These are phyloP conservation scores for Solenodon paradoxus DNA, from an alignment of 2,113 vertebrate genomes.

Conservation along the genomic window DNA sequence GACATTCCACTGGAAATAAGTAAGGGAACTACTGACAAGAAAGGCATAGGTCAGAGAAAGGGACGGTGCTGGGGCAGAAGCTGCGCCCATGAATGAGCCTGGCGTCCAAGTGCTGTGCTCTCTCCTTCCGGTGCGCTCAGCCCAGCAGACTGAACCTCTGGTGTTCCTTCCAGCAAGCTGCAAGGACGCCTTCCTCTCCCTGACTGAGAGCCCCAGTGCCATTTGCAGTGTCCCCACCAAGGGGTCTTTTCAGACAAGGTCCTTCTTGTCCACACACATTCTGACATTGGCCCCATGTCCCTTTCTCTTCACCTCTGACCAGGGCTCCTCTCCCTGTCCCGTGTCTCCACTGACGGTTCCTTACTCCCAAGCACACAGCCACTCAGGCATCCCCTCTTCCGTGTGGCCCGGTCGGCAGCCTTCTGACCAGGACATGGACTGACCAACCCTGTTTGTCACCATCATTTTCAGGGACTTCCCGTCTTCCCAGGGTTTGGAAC, in stretches of 20 bases:
- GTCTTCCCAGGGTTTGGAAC: neutral
- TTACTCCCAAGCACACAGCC: neutral
- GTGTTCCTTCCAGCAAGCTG: neutral
- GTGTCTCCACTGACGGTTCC: neutral
- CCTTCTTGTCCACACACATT: neutral
- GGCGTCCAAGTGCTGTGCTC: constrained; percentile 63
- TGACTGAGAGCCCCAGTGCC: neutral
- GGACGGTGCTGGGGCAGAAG: neutral
- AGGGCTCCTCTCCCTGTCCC: neutral
- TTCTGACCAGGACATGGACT: no score
- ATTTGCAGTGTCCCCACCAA: neutral
- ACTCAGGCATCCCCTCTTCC: neutral
- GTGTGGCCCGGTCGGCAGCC: neutral
- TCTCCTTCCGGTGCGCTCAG: constrained; percentile 47
- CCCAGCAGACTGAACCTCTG: neutral
- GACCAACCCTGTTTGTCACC: neutral
- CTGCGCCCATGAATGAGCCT: rapidly evolving
- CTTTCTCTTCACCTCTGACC: neutral
- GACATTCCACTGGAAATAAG: neutral
- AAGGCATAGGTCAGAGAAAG: constrained; percentile 50
- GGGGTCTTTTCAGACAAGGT: neutral
- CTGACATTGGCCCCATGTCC: neutral
- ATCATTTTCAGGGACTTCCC: rapidly evolving
- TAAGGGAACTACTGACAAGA: constrained; percentile 42
- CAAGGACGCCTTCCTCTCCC: neutral